Conservation (phyloP, 2,888 invertebrate species). For the Steinernema scapterisci region DNA sequence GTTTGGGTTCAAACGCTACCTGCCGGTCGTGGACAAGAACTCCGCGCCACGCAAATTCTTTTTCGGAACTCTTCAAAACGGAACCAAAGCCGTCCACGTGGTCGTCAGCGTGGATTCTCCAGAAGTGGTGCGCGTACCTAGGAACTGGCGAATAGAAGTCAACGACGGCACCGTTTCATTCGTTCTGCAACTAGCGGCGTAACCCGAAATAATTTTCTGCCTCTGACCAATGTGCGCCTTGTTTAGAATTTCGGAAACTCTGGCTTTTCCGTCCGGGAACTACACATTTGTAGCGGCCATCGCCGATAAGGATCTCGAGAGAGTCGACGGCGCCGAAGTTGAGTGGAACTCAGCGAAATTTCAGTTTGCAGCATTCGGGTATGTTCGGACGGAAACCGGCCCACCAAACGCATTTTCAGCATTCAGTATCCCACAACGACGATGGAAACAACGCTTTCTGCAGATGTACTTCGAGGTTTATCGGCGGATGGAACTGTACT, state of each 20-base stretch:
- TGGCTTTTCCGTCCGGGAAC: background rate
- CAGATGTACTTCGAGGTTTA: background rate
- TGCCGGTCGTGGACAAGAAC: background rate
- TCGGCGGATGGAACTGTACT: background rate
- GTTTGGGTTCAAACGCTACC: background rate
- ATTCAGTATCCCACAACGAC: slow-evolving; percentile 24
- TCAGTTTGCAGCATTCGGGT: background rate
- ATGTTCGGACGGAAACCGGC: background rate
- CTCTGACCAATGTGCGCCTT: no score
- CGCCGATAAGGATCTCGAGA: background rate
- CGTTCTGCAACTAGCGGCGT: slow-evolving; percentile 1
- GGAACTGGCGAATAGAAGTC: background rate
- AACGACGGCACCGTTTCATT: background rate
- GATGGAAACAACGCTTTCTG: slow-evolving; percentile 6
- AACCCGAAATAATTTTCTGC: no score
- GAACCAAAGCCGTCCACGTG: slow-evolving; percentile 6
- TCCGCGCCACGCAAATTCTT: background rate
- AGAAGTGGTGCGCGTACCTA: background rate
- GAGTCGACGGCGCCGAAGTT: slow-evolving; percentile 5
- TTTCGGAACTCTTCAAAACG: slow-evolving; percentile 12
- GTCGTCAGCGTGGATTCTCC: background rate
- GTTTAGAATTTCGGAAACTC: background rate
- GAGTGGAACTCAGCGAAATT: background rate
- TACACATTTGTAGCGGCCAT: slow-evolving; percentile 2
- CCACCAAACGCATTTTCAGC: background rate